phyloP scores from a whole-genome alignment of 2,113 vertebrate species.

The Heptranchias perlo region DNA sequence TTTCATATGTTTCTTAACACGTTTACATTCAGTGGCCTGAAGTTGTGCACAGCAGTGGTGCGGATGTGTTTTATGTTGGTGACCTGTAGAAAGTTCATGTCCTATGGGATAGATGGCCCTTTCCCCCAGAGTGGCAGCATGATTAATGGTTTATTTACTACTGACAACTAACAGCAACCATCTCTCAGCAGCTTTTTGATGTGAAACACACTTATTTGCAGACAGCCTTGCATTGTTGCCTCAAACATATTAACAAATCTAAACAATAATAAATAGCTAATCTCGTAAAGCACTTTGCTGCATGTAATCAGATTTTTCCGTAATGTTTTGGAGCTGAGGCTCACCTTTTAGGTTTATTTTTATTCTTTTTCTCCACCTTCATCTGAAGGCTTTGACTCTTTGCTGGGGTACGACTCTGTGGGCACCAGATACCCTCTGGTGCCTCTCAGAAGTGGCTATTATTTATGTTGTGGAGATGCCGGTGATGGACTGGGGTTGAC shows the following conservation, averaged over 20 bases:
- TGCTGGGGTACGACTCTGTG: not conserved
- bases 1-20: not conserved
- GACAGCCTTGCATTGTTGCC: constrained; percentile 56
- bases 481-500: no score
- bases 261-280: constrained; percentile 14
- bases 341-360: not conserved
- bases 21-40: not conserved
- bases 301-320: not conserved
- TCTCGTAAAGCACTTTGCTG: not conserved
- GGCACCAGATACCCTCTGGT: not conserved
- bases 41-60: constrained; percentile 44
- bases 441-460: not conserved
- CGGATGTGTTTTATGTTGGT: constrained; percentile 74
- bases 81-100: constrained; percentile 69
- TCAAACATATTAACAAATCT: constrained; percentile 57
- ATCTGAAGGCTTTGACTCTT: not conserved
- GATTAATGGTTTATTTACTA: constrained; percentile 80
- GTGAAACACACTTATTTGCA: constrained; percentile 62
- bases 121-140: constrained; percentile 58
- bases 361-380: not conserved
- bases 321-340: not conserved
- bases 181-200: constrained; percentile 66
- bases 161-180: constrained; percentile 66
- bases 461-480: no score
- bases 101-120: constrained; percentile 60